Percentiles rank a stretch among this genome's conserved stretches.
Conservation (phyloP, 2,888 invertebrate species). For the Spodoptera picta region DNA sequence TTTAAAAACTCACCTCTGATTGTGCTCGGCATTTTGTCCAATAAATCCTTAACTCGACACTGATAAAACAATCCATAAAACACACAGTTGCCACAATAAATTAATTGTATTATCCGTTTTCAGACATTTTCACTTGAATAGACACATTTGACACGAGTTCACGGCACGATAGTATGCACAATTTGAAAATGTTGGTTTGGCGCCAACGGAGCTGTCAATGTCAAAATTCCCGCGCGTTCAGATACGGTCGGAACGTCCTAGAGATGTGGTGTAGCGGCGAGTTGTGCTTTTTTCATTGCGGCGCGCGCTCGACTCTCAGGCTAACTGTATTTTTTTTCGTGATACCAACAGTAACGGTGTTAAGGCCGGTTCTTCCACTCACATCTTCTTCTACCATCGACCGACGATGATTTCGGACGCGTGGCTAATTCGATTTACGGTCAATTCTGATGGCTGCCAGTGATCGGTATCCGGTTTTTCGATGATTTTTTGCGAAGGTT, state of each 20-base stretch:
- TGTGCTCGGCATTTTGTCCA: conserved; percentile 86
- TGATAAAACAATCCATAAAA: conserved; percentile 64
- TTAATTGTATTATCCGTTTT: conserved; percentile 71
- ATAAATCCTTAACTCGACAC: conserved; percentile 67
- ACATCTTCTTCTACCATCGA: conserved; percentile 68
- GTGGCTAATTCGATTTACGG: conserved; percentile 63
- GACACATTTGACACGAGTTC: conserved; percentile 56
- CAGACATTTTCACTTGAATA: conserved; percentile 68
- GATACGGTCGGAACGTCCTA: conserved; percentile 77
- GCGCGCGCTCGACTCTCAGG: conserved; percentile 71
- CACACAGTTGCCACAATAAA: conserved; percentile 61
- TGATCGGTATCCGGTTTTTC: conserved; percentile 51
- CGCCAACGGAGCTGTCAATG: conserved; percentile 77
- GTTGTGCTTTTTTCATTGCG: conserved; percentile 84
- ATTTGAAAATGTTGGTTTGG: conserved; percentile 56
- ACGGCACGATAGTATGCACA: conserved; percentile 49
- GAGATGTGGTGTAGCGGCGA: conserved; percentile 76
- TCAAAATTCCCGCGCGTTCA: conserved; percentile 73
- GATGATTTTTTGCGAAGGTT: conserved; percentile 49
- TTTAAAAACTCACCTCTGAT: conserved; percentile 81
- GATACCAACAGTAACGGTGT: conserved; percentile 82
- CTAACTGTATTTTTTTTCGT: conserved; percentile 88
- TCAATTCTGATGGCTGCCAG: conserved; percentile 56
- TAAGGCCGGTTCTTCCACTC: conserved; percentile 76
- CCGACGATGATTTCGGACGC: conserved; percentile 67